Evolutionary conservation across 2,888 invertebrate genomes (phyloP).

Genomic region (Diploptera punctata): DNA sequence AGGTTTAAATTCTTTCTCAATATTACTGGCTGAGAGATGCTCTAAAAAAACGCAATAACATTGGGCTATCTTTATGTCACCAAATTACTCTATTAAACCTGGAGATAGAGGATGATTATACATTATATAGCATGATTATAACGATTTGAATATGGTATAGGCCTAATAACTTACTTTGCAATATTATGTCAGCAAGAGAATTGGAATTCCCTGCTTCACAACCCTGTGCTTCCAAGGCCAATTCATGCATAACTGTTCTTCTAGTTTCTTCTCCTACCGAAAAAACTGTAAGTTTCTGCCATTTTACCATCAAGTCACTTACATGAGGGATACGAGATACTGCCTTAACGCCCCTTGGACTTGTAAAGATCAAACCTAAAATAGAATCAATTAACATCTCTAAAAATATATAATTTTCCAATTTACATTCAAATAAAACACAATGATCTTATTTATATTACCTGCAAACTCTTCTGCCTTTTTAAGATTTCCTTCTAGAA

Average conservation of each 20-base stretch:
- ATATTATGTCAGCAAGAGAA: slow-evolving; percentile 59
- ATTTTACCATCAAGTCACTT: slow-evolving; percentile 47
- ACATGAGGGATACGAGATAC: slow-evolving; percentile 49
- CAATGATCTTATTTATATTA: no score
- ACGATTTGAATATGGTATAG: not conserved
- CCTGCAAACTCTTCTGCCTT: slow-evolving; percentile 58
- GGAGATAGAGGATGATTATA: not conserved
- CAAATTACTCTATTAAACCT: not conserved
- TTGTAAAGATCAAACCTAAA: slow-evolving; percentile 59
- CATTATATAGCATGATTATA: not conserved
- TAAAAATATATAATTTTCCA: no score
- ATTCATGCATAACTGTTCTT: slow-evolving; percentile 54
- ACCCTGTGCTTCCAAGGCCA: slow-evolving; percentile 59
- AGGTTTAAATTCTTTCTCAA: not conserved
- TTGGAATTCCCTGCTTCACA: slow-evolving; percentile 62
- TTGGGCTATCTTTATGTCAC: not conserved
- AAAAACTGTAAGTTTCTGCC: slow-evolving; percentile 58
- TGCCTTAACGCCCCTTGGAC: slow-evolving; percentile 63
- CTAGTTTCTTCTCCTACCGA: slow-evolving; percentile 63
- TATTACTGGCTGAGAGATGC: not conserved
- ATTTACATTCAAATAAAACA: no score
- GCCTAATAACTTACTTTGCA: slow-evolving; percentile 53
- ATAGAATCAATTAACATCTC: no score
- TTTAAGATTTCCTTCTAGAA: slow-evolving; percentile 55
- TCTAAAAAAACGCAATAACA: not conserved